These are phyloP conservation scores for Asteroscopus sphinx DNA, from an alignment of 2,888 invertebrate species.

Conservation along the genomic window DNA sequence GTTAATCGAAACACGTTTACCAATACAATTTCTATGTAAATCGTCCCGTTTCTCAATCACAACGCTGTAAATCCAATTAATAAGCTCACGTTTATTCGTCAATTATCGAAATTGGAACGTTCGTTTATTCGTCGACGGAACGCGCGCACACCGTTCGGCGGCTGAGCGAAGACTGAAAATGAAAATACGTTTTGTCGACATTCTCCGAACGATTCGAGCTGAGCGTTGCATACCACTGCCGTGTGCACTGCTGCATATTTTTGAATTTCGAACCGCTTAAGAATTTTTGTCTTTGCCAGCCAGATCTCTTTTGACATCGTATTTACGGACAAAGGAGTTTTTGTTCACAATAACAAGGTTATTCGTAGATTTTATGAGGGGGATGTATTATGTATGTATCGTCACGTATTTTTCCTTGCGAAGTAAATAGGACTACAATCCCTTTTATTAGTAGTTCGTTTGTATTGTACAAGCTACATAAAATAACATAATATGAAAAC, in stretches of 20 bases:
- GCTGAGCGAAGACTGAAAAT: conserved; percentile 44
- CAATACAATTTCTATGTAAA: conserved; percentile 58
- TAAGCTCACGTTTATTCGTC: conserved; percentile 59
- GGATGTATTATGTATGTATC: conserved; percentile 40
- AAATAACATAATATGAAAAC: conserved; percentile 23
- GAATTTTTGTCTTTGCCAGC: conserved; percentile 32
- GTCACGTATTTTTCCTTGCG: conserved; percentile 50
- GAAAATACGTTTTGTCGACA: conserved; percentile 41
- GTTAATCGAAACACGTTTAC: conserved; percentile 46
- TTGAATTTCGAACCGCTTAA: conserved; percentile 31
- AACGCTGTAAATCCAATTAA: conserved; percentile 58
- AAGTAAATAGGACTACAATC: conserved; percentile 51
- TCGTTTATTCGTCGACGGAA: conserved; percentile 17
- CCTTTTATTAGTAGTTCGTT: conserved; percentile 50
- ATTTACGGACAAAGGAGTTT: conserved; percentile 25
- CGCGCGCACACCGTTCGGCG: conserved; percentile 38
- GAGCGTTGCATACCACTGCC: conserved; percentile 44
- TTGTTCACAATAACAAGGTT: conserved; percentile 49
- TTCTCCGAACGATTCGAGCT: conserved; percentile 42
- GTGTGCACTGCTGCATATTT: conserved; percentile 49
- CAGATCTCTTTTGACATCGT: conserved; percentile 25
- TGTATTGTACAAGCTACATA: conserved; percentile 38
- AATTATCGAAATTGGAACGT: conserved; percentile 53
- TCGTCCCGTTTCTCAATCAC: conserved; percentile 55
- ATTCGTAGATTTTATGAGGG: conserved; percentile 38